These are phyloP conservation scores for Corythaixoides concolor DNA, from an alignment of 2,113 vertebrate species.

Conservation along the genomic window DNA sequence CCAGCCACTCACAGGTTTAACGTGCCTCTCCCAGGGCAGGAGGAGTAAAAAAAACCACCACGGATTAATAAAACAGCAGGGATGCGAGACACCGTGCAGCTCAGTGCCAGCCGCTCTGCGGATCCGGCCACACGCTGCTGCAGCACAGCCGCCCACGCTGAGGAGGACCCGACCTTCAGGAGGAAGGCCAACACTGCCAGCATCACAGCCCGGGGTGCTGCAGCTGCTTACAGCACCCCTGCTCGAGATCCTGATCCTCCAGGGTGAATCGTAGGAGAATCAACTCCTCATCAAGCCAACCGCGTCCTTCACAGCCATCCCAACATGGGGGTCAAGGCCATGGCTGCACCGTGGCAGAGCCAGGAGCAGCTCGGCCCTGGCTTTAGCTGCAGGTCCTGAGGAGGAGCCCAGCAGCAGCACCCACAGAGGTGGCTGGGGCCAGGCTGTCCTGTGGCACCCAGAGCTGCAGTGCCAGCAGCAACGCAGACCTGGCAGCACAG, in stretches of 20 bases:
- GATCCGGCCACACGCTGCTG: neutral
- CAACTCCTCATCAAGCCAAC: neutral
- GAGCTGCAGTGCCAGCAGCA: neutral
- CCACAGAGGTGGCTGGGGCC: neutral
- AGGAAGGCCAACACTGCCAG: neutral
- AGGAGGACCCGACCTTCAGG: neutral
- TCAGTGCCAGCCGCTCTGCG: neutral
- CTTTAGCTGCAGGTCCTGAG: neutral
- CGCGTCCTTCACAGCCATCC: neutral
- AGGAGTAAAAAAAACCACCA: neutral
- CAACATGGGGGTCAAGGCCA: neutral
- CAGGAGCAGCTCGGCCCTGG: neutral
- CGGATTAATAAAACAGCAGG: neutral
- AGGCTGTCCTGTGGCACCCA: neutral
- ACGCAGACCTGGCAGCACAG: neutral
- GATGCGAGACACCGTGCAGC: neutral
- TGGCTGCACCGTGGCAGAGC: rapidly evolving
- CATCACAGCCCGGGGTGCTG: neutral
- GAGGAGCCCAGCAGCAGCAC: neutral
- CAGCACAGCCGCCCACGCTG: rapidly evolving
- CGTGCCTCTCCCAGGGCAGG: neutral
- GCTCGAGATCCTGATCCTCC: neutral
- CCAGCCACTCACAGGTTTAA: neutral
- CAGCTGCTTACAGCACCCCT: neutral
- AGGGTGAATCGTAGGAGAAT: neutral